Conservation (phyloP, 1,140 invertebrate genomes). For the Callitettix versicolor region DNA sequence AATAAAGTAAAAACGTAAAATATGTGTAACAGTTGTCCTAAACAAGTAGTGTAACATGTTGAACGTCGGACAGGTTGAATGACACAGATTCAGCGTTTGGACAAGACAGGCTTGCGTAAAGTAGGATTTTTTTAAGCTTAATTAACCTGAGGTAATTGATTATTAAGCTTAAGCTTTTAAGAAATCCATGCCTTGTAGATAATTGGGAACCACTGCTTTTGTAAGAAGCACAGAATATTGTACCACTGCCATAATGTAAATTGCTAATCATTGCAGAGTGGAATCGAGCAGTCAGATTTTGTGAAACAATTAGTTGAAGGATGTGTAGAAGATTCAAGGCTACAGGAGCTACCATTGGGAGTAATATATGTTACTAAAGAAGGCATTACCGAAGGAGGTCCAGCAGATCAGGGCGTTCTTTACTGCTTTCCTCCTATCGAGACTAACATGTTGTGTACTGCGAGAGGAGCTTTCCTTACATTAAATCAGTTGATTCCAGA, state of each 20-base stretch:
- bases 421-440: conserved; percentile 47
- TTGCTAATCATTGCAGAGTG: conserved; percentile 5
- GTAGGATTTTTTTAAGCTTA: no score
- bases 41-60: neutral
- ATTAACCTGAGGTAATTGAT: no score
- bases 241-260: no score
- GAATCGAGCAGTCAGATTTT: conserved; percentile 4
- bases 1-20: no score
- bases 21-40: neutral
- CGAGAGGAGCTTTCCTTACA: conserved; percentile 20
- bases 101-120: no score
- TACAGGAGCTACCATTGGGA: conserved; percentile 13
- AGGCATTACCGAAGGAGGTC: conserved; percentile 37
- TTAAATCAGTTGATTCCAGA: conserved; percentile 16
- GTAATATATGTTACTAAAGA: conserved; percentile 7
- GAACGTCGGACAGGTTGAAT: no score
- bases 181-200: neutral
- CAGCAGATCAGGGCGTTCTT: conserved; percentile 50
- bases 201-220: neutral
- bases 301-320: conserved; percentile 11
- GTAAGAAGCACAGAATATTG: neutral
- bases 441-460: conserved; percentile 5
- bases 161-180: neutral
- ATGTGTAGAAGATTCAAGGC: conserved; percentile 37
- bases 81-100: no score